Base-by-base conservation (phyloP, 2,113 vertebrate species). In the Perca fluviatilis region DNA sequence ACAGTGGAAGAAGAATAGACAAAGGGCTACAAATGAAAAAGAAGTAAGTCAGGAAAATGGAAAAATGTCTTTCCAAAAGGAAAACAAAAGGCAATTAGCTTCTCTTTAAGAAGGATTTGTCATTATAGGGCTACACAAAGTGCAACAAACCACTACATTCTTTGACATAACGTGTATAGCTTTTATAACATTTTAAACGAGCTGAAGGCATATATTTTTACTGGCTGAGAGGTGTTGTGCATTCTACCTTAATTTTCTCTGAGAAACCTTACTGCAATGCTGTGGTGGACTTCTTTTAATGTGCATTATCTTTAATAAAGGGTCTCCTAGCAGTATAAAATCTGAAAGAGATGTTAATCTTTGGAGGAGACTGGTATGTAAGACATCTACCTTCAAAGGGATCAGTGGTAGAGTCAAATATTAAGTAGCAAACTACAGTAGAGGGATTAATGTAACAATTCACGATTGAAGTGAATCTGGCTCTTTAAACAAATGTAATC, bases 401-500 rank as follows among this genome's bases (percentile, higher is more conserved):
- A 80, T 50, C 18, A 43, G 51, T 30, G 21, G 25, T 13, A 10
- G 30, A 70, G 14, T 68, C 2, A 62, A 58, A 43, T 43, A 43
- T 43, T 43, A 43, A 43, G 18, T n/a, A 5, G 19, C 18, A 69
- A 78, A 76, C 58, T 27, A 74, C 9, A 33, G 19, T 56, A 46
- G 51, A 19, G 5, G 63, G 11, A 60, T 51, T 25, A 30, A 86
- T 12, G 27, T 19, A 19, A 51, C 19, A 18, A 84, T 82, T 67
- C 21, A 71, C 18, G 74, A 43, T 43, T 43, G 9, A 67, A 72
- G 49, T 25, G 9, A 43, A 40, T n/a, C 56, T 27, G 36, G 57
- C 40, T n/a, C 69, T 87, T 80, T 53, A 77, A 83, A 82, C 43
- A 60, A 64, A 49, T 61, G 25, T 13, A 53, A 74, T 70, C n/a